phyloP scores from a whole-genome alignment of 2,113 vertebrate genomes.

The Vulpes lagopus region DNA sequence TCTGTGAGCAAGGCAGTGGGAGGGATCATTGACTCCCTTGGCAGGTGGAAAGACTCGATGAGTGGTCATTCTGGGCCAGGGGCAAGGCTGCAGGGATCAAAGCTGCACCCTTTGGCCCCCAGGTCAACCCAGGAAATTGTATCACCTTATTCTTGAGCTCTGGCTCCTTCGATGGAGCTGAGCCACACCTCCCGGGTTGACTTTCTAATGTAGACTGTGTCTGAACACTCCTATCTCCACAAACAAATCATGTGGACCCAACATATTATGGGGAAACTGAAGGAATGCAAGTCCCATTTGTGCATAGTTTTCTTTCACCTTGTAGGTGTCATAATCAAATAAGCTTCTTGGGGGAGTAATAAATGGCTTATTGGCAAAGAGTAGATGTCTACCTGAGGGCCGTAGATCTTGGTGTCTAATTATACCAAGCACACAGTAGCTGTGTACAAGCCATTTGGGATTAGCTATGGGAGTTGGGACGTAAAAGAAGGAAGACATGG shows the following conservation, averaged over 20 bases:
- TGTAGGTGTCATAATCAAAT: background rate
- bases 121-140: background rate
- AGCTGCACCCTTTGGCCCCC: rapidly evolving
- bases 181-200: background rate
- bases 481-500: background rate
- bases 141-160: background rate
- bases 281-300: background rate
- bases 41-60: background rate
- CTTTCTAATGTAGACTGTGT: background rate
- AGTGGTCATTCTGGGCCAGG: background rate
- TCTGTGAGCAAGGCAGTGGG: background rate
- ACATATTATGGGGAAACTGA: background rate
- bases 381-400: background rate
- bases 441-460: background rate
- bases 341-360: background rate
- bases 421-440: background rate
- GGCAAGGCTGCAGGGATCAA: background rate
- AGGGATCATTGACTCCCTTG: background rate
- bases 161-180: background rate
- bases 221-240: background rate
- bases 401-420: background rate
- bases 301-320: background rate
- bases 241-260: background rate
- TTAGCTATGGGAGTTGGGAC: background rate
- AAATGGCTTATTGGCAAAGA: background rate